phyloP scores from a whole-genome alignment of 2,888 invertebrate species.

The Ferrisia virgata region DNA sequence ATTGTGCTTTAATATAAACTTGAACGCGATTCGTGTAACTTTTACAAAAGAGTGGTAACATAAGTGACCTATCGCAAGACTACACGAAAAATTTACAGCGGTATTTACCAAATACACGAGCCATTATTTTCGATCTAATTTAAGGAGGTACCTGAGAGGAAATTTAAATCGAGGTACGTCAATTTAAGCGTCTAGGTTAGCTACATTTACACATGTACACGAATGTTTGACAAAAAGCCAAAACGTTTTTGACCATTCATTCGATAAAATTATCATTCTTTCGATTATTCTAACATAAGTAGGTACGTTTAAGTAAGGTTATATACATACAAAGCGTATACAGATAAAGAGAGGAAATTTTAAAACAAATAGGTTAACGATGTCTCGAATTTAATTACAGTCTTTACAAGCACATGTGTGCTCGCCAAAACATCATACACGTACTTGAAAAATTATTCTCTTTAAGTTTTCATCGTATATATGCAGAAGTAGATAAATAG shows the following conservation, averaged over 20 bases:
- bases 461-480: neutral
- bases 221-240: neutral
- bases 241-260: neutral
- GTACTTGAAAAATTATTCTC: neutral
- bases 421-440: neutral
- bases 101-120: neutral
- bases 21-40: too few species aligned
- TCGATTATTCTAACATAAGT: neutral
- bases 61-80: neutral
- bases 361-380: neutral
- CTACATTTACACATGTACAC: neutral
- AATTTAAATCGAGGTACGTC: slow-evolving; percentile 5
- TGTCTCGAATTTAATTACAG: neutral
- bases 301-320: neutral
- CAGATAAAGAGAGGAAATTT: neutral
- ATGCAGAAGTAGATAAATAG: neutral
- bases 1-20: neutral
- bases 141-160: neutral
- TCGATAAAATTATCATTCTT: neutral
- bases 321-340: too few species aligned
- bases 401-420: neutral
- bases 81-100: neutral
- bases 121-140: neutral
- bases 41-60: neutral
- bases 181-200: neutral